phyloP scores from a whole-genome alignment of 2,797 vertebrate genomes.

The Typhlichthys subterraneus region DNA sequence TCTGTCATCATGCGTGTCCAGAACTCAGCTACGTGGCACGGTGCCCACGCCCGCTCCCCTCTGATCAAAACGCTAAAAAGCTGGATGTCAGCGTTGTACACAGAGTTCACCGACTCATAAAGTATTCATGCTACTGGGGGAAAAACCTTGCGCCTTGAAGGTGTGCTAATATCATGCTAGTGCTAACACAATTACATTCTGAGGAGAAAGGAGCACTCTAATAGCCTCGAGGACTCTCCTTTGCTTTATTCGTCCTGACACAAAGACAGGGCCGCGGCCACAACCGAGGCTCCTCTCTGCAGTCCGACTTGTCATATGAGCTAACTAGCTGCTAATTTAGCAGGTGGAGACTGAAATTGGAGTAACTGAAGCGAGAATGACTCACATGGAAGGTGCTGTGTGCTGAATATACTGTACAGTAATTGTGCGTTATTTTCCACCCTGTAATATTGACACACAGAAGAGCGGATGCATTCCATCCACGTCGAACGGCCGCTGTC shows the following conservation, averaged over 20 bases:
- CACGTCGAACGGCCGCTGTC: constrained; percentile 30
- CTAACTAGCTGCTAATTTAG: constrained; percentile 18
- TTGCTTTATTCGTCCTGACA: too few species aligned
- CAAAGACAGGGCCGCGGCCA: too few species aligned
- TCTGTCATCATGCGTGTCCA: constrained; percentile 58
- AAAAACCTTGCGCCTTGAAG: too few species aligned
- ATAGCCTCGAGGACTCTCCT: too few species aligned
- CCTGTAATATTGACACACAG: constrained; percentile 9
- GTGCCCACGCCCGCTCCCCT: constrained; percentile 45
- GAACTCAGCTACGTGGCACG: constrained; percentile 37
- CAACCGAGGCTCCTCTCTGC: constrained; percentile 5
- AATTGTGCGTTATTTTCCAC: too few species aligned
- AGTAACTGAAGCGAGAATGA: constrained; percentile 9
- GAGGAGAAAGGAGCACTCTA: too few species aligned
- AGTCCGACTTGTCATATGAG: constrained; percentile 23
- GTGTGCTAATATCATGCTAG: too few species aligned
- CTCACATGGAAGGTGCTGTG: constrained; percentile 6
- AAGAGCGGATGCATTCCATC: constrained; percentile 52
- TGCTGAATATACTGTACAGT: constrained; percentile 2
- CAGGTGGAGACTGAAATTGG: constrained; percentile 21
- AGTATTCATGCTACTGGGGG: too few species aligned
- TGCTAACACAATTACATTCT: too few species aligned
- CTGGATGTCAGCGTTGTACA: too few species aligned
- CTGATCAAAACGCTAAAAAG: constrained; percentile 7
- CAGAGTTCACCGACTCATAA: too few species aligned